Conservation (phyloP, 2,888 invertebrate genomes). For the Caenorhabditis panamensis region DNA sequence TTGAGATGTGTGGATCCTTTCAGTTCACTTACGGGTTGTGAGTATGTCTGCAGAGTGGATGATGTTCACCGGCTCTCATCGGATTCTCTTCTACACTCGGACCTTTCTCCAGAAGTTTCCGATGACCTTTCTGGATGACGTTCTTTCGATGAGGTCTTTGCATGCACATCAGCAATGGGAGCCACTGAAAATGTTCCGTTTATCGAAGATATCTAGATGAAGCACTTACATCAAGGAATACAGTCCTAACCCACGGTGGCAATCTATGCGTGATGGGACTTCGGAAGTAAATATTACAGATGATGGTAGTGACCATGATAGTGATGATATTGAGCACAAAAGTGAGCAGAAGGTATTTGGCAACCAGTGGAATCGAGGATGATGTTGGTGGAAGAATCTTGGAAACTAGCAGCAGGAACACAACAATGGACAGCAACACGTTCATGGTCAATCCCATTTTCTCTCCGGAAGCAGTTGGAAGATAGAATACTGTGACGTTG, state of each 20-base stretch:
- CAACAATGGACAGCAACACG: conserved; percentile 98
- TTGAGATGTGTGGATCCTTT: neutral
- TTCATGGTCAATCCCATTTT: conserved; percentile 87
- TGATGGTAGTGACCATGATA: conserved; percentile 98
- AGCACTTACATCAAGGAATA: conserved; percentile 88
- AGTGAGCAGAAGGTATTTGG: conserved; percentile 98
- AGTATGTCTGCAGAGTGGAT: conserved; percentile 65
- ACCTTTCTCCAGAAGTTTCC: conserved; percentile 52
- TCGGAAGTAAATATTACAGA: conserved; percentile 99
- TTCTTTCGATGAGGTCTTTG: conserved; percentile 86
- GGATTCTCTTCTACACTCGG: conserved; percentile 60
- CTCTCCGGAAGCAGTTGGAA: conserved; percentile 90
- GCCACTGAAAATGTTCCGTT: conserved; percentile 83
- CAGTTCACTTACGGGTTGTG: conserved; percentile 39
- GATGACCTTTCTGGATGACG: conserved; percentile 60
- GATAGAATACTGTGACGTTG: conserved; percentile 97
- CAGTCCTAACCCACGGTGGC: conserved; percentile 95
- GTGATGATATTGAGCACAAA: conserved; percentile 99
- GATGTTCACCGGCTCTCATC: conserved; percentile 62
- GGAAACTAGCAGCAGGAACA: conserved; percentile 97
- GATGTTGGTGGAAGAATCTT: conserved; percentile 99
- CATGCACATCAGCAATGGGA: conserved; percentile 95
- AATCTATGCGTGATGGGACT: conserved; percentile 97
- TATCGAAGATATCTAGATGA: no score
- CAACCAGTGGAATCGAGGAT: conserved; percentile 90